Percentiles rank a stretch among this genome's conserved stretches.
Evolutionary conservation across 2,797 vertebrate genomes (phyloP).

Genomic region (Pipistrellus pipistrellus): DNA sequence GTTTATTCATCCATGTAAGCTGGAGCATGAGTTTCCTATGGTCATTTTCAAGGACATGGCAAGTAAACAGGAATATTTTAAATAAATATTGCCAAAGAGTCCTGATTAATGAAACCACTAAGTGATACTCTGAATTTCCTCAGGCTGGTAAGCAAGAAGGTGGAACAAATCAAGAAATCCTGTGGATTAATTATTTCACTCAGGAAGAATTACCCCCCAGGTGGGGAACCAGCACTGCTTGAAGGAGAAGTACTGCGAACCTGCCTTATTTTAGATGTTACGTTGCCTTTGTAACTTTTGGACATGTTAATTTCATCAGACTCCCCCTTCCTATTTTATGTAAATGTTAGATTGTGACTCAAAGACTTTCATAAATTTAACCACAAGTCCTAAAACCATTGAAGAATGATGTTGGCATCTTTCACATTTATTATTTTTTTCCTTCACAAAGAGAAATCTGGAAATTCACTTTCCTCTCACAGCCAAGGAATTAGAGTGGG

Average conservation of each 20-base stretch:
- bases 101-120: slow-evolving; percentile 15
- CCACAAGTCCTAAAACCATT: slow-evolving; percentile 49
- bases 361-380: slow-evolving; percentile 58
- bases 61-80: slow-evolving; percentile 16
- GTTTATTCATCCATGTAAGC: slow-evolving; percentile 16
- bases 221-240: background rate
- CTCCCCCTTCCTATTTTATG: background rate
- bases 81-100: background rate
- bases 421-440: slow-evolving; percentile 52
- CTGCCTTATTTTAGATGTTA: slow-evolving; percentile 2
- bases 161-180: slow-evolving; percentile 28
- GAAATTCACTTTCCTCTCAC: slow-evolving; percentile 63
- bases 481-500: slow-evolving; percentile 63
- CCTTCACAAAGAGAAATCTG: slow-evolving; percentile 68
- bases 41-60: slow-evolving; percentile 20
- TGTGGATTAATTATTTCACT: background rate
- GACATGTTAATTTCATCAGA: slow-evolving; percentile 32
- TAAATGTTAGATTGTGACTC: slow-evolving; percentile 59
- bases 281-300: slow-evolving; percentile 54
- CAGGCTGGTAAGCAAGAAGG: slow-evolving; percentile 1
- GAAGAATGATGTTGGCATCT: slow-evolving; percentile 62
- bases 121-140: slow-evolving; percentile 33
- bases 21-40: background rate
- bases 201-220: background rate
- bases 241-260: background rate